phyloP scores from a whole-genome alignment of 2,888 invertebrate species.

The Drosophila fulvimacula region DNA sequence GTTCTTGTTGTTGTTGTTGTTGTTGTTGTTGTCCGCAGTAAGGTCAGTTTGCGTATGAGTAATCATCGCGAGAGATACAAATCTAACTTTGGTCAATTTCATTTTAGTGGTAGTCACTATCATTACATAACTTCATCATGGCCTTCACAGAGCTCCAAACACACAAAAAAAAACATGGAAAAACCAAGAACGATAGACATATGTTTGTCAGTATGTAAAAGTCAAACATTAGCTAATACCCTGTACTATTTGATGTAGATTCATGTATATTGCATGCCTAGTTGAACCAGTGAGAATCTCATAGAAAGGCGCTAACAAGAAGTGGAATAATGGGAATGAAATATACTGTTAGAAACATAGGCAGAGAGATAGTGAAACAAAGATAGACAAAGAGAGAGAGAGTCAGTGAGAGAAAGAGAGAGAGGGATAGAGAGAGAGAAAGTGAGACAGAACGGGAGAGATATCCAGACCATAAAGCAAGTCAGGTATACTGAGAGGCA shows the following conservation, averaged over 20 bases:
- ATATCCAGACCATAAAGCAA: no score
- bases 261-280: no score
- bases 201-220: not conserved
- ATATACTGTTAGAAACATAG: not conserved
- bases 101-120: conserved; percentile 55
- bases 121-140: conserved; percentile 67
- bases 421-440: not conserved
- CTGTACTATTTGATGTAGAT: not conserved
- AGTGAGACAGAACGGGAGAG: no score
- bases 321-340: not conserved
- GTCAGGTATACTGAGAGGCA: no score
- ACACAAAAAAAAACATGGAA: conserved; percentile 7
- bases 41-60: conserved; percentile 67
- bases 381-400: not conserved
- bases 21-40: conserved; percentile 15
- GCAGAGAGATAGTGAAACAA: not conserved
- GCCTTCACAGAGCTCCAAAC: conserved; percentile 56
- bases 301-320: not conserved
- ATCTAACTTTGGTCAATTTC: conserved; percentile 73
- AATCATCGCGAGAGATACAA: conserved; percentile 73
- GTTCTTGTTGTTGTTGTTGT: conserved; percentile 16
- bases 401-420: not conserved
- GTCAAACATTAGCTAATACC: conserved; percentile 1
- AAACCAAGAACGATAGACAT: not conserved
- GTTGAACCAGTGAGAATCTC: not conserved